Base-by-base conservation (phyloP, 2,888 invertebrate genomes). In the Oxycera nigricornis region DNA sequence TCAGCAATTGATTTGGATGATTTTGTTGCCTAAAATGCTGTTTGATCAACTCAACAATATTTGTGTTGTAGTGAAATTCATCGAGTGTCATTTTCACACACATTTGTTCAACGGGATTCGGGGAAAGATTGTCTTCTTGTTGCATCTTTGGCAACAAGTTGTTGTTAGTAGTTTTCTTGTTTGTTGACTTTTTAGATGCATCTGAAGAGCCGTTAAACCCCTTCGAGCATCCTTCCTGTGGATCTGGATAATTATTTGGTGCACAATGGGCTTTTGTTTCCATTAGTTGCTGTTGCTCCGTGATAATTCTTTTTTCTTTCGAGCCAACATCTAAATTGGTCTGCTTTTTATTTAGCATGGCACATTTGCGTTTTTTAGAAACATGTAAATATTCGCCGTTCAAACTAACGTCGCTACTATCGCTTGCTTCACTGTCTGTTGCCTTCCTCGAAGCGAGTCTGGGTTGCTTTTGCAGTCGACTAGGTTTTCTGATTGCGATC, bases 41-140 rank as follows among this genome's bases (percentile, higher is more conserved):
- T n/a, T 30, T 11, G 17, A 73, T 28, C 28, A 41, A 11, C 11
- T 73, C 73, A 11, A 46, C 30, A 35, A 73, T 30, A 46, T 73
- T 73, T 28, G 73, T 61, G 24, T 28, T 4, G 26, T 61, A 39
- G 1, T 46, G 26, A 22, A 73, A 73, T 39, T 73, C 61, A 4
- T 50, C 28, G 20, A 72, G 22, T 3, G 52, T 39, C 31, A 72
- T 57, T 59, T 26, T 28, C 2, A 28, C 2, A 1, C n/a, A 26
- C 2, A 55, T 22, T 55, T 7, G 22, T 22, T 55, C 22, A n/a
- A 46, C 14, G 11, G 11, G 46, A n/a, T 3, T 46, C 6, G 14
- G 14, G 3, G 46, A 46, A 46, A 46, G 3, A 46, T 46, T 46
- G 14, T 46, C 46, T n/a, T 3, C 46, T n/a, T 46, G n/a, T n/a